Evolutionary conservation across 2,797 vertebrate genomes (phyloP), one percentile per base, ranked within the genome.

Genomic region (Eutrigla gurnardus): DNA sequence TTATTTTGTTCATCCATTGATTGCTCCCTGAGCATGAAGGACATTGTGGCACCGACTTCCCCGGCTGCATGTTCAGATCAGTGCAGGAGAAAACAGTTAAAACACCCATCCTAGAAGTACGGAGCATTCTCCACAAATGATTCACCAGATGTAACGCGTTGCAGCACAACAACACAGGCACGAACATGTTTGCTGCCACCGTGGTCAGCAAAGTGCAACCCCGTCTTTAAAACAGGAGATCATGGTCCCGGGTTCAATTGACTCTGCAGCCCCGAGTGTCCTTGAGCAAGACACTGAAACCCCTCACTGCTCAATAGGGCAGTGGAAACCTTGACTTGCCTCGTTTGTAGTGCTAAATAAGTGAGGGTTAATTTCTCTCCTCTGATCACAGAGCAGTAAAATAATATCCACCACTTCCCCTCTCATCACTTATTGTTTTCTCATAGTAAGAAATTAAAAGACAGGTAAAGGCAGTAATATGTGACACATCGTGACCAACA

Each of bases 1-100:
- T 75, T 17, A 62, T 75, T 78, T 25, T 43, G 9, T 53, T 59
- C 65, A 66, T 49, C 59, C 63, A 61, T 65, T 70, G 73, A 73
- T 80, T 77, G 67, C 62, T 66, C 45, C 63, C 46, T 60, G 43
- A 76, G 72, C 77, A 65, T 85, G 72, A 88, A 88, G 84, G 85
- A 60, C 83, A 75, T 63, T 36, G 13, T 53, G 12, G 43, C 57
- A 25, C 46, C 7, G 69, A 81, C 75, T 67, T 55, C 7, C 54
- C 18, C 0, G n/a, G 46, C 65, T 75, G 53, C 17, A 32, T 73
- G 62, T 54, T 72, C 49, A 53, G 11, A 79, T 74, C 32, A 2
- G 7, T 43, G 65, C 46, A 14, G 46, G 43, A 32, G 55, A 37
- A 50, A 65, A 33, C 40, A 49, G 10, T 62, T 54, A 5, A 14